Base-by-base conservation (phyloP, 1,140 invertebrate species). In the Caenorhabditis tropicalis region DNA sequence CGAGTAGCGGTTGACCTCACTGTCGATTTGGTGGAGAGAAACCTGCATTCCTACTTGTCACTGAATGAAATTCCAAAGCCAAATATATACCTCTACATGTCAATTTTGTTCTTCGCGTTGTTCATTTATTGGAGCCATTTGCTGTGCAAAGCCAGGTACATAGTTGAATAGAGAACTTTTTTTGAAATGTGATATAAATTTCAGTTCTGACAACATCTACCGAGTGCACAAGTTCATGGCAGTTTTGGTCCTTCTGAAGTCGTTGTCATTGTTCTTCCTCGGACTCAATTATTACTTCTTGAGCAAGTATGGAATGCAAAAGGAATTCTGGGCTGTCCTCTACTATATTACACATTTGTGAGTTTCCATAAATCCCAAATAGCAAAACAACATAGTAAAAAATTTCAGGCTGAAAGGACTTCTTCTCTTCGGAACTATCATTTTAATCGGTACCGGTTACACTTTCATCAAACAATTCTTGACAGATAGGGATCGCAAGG, bases 161-260 rank as follows among this genome's bases (percentile, higher is more conserved):
- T 29, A 29, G 16, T 36, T 81, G 27, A 74, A n/a, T n/a, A n/a
- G n/a, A 36, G 29, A 15, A 46, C 3, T 0, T 0, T 21, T 21
- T 15, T 21, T 6, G 29, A 15, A 49, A 81, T 16, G 31, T 16
- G 39, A 19, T 58, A 80, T 56, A 60, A 88, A 74, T 90, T 88
- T 88, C 92, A 92, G 48, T 87, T 94, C 94, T 82, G 94, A 95
- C 2, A 92, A 92, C 85, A 96, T 98, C 0, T 98, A 96, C 92
- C 96, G 97, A 92, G 97, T 99, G 85, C 98, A 99, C 91, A 97
- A 97, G 84, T 93, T 99, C 56, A 99, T 99, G 98, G 95, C 96
- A 53, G 94, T 95, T 6, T 92, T 99, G 65, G 95, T 99, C 1
- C 96, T 95, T 89, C 53, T 88, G 19, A 87, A 87, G 43, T 65